phyloP scores from a whole-genome alignment of 2,888 invertebrate species.

The Harpagoxenus sublaevis region DNA sequence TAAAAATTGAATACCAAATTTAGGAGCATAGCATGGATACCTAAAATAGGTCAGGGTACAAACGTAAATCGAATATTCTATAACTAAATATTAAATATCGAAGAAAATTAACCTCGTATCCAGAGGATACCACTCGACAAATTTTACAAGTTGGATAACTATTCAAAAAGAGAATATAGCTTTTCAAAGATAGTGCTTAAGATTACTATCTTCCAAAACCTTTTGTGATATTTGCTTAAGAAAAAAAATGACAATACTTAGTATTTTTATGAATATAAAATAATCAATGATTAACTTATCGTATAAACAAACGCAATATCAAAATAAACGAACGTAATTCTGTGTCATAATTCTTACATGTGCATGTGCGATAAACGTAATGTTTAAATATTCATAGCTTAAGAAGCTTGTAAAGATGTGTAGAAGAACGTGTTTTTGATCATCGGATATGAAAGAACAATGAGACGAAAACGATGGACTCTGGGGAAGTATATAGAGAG shows the following conservation, averaged over 20 bases:
- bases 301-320: slow-evolving; percentile 2
- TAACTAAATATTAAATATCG: slow-evolving; percentile 46
- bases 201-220: not conserved
- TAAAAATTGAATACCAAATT: slow-evolving; percentile 41
- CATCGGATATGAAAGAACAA: slow-evolving; percentile 39
- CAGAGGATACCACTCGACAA: slow-evolving; percentile 12
- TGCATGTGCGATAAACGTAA: slow-evolving; percentile 47
- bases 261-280: not conserved
- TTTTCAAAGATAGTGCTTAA: slow-evolving; percentile 24
- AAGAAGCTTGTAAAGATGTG: slow-evolving; percentile 37
- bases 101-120: slow-evolving; percentile 30
- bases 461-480: slow-evolving; percentile 34
- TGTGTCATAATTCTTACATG: slow-evolving; percentile 34
- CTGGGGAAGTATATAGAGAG: slow-evolving; percentile 12
- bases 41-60: slow-evolving; percentile 19
- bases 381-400: slow-evolving; percentile 35
- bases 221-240: slow-evolving; percentile 11
- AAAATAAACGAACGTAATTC: slow-evolving; percentile 3
- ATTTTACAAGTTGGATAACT: slow-evolving; percentile 22
- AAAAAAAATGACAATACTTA: not conserved
- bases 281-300: slow-evolving; percentile 8
- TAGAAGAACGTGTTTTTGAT: slow-evolving; percentile 32
- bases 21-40: slow-evolving; percentile 14
- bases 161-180: slow-evolving; percentile 20
- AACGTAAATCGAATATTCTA: slow-evolving; percentile 13